Conservation (phyloP, 2,888 invertebrate genomes). For the Lutraria lutraria region DNA sequence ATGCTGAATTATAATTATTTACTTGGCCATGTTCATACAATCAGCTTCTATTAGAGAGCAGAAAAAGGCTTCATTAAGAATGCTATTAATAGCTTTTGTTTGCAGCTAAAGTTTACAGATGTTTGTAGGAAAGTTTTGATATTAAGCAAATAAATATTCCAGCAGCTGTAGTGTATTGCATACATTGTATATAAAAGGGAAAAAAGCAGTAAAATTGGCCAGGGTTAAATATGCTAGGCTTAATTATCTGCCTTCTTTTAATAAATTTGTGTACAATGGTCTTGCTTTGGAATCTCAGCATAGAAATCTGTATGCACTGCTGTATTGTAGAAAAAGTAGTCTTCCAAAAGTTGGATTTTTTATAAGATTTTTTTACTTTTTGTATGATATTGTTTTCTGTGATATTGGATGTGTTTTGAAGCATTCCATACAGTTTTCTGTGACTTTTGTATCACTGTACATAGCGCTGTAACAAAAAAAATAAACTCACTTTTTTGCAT, state of each 20-base stretch:
- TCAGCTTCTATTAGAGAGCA: neutral
- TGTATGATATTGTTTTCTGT: neutral
- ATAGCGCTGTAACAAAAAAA: neutral
- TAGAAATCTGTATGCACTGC: slow-evolving; percentile 19
- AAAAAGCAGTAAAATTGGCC: neutral
- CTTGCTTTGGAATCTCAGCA: neutral
- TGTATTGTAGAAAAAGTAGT: neutral
- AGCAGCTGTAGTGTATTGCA: neutral
- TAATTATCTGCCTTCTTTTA: neutral
- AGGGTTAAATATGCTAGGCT: neutral
- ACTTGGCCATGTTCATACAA: neutral
- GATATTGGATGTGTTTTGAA: neutral
- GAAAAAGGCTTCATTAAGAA: neutral
- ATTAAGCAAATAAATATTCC: neutral
- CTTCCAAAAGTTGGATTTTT: neutral
- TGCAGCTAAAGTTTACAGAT: neutral
- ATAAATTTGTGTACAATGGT: neutral
- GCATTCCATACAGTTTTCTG: slow-evolving; percentile 9
- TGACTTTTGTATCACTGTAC: neutral
- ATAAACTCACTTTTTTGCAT: slow-evolving; percentile 1
- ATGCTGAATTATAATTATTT: neutral
- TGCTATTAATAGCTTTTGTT: neutral
- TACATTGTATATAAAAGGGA: neutral
- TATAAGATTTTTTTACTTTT: neutral
- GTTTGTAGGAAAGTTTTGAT: neutral